phyloP scores from a whole-genome alignment of 1,140 invertebrate species.

The Pseudomyrmex concolor region DNA sequence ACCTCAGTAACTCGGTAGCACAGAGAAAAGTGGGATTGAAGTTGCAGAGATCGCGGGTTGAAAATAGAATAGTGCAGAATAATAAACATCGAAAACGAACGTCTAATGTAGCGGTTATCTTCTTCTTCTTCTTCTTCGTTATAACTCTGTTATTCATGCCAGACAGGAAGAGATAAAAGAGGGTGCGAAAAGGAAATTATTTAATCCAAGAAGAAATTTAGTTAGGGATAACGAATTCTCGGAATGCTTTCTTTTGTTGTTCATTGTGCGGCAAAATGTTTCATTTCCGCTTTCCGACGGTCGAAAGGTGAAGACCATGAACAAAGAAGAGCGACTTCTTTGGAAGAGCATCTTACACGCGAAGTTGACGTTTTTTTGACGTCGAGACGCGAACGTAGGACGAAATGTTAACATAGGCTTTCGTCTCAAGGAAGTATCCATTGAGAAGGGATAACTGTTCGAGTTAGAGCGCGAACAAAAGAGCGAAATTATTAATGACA shows the following conservation, averaged over 20 bases:
- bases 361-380: slow-evolving; percentile 21
- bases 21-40: too few species aligned
- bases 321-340: background rate
- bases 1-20: too few species aligned
- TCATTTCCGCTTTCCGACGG: background rate
- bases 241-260: slow-evolving; percentile 8
- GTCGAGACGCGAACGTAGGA: slow-evolving; percentile 10
- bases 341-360: slow-evolving; percentile 1
- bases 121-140: too few species aligned
- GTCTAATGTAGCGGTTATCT: too few species aligned
- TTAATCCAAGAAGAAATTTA: too few species aligned
- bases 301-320: background rate
- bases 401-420: background rate
- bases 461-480: background rate
- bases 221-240: background rate
- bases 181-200: too few species aligned
- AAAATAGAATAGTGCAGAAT: too few species aligned
- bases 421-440: background rate
- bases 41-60: too few species aligned
- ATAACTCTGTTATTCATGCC: too few species aligned
- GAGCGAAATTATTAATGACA: background rate
- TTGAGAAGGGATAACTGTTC: background rate
- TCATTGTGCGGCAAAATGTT: background rate
- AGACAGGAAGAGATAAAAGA: too few species aligned
- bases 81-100: too few species aligned